Base-by-base conservation (phyloP, 1,140 invertebrate genomes). In the Heliothis virescens region DNA sequence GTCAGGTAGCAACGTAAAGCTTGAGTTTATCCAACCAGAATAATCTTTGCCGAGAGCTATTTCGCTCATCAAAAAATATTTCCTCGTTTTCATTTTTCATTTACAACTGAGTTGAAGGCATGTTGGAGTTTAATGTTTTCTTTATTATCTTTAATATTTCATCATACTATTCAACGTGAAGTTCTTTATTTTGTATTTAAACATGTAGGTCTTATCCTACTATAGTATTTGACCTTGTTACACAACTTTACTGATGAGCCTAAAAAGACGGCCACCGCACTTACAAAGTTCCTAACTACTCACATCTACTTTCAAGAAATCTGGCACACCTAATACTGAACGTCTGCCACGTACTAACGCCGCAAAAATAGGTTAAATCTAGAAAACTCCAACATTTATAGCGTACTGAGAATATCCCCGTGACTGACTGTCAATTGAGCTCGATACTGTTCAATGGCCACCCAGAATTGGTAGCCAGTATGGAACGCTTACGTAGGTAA, bases 401-500 rank as follows among this genome's bases (percentile, higher is more conserved):
- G 13, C 16, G 16, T 59, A 16, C 10, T 1, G 53, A 52, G 16
- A 65, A 55, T 48, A 29, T 63, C 26, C 2, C 18, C 26, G 34
- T 78, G 34, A 67, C 26, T 53, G 52, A 41, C 75, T 76, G 74
- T 50, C 74, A 76, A 65, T 75, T 76, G 34, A 41, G 73, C 48
- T 62, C 74, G 75, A 77, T 77, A 76, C 59, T 34, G 59, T 21
- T 76, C 47, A n/a, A 52, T 57, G 60, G 26, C 55, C 12, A 57
- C 67, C 41, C 5, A 18, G 62, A 62, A 62, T 67, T 47, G 50
- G 26, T 16, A 65, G 60, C 67, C 63, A 48, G 21, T 55, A 74
- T 34, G 52, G 60, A 81, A 18, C 71, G 80, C 76, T 82, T 81
- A 78, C 55, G 53, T 80, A 76, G 60, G 69, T 74, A 82, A 75